Base-by-base conservation (phyloP, 2,888 invertebrate genomes). In the Ennomos erosarius region DNA sequence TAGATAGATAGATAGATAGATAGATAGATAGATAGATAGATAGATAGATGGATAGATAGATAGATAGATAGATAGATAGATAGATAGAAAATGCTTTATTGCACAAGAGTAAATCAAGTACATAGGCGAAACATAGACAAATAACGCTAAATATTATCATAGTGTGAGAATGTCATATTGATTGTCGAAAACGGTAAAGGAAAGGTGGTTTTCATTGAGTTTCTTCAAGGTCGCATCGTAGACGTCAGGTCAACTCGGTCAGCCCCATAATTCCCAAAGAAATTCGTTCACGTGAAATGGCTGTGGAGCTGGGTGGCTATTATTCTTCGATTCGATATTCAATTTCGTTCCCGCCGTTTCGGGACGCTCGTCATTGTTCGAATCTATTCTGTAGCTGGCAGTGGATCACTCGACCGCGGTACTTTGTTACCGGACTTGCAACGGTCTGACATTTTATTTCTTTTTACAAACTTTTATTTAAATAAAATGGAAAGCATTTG, bases 301-400 rank as follows among this genome's bases (percentile, higher is more conserved):
- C 16, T 16, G 16, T 16, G 16, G 16, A n/a, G 50, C 55, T 35
- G n/a, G n/a, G 50, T 26, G 40, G 37, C 55, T 47, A 47, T 60
- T 47, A 47, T 60, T 26, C 26, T 26, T 26, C 6, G 26, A 26
- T 26, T 26, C 26, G 26, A 26, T 26, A 26, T 26, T 60, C 59
- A 47, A 60, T 60, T 60, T 47, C 46, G 51, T 26, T 47, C 47
- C 47, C 47, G 54, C 43, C 50, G 40, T 40, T 43, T 47, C 12
- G 12, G 47, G 16, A 40, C 40, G 10, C 46, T 37, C 38, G 50
- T 55, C 26, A 26, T 60, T 55, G 46, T 55, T 8, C 35, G 46
- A n/a, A n/a, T 47, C 43, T 9, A 42, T 51, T 48, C 37, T 50
- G 46, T 44, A 16, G 39, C 45, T 45, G 40, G 16, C 35, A 40